Evolutionary conservation across 2,888 invertebrate species (phyloP).

Genomic region (Branchellion lobata): DNA sequence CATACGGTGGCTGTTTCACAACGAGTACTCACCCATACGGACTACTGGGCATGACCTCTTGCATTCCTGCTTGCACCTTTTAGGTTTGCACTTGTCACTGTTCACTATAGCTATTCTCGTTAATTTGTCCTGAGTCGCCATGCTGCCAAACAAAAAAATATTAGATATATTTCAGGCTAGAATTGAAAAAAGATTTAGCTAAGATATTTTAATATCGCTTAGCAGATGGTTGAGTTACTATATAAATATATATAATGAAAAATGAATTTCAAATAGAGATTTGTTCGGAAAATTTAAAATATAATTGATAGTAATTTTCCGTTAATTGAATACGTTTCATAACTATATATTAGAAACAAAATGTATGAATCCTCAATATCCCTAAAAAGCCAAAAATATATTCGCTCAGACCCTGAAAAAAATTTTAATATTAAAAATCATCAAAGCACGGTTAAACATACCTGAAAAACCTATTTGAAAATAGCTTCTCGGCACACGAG

Average conservation of each 20-base stretch:
- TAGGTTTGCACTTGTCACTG: slow-evolving; percentile 92
- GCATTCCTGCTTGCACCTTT: slow-evolving; percentile 96
- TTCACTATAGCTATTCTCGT: slow-evolving; percentile 97
- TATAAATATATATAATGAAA: neutral
- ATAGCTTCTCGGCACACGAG: neutral
- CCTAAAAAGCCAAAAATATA: neutral
- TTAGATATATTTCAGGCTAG: neutral
- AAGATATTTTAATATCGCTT: neutral
- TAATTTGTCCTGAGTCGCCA: slow-evolving; percentile 71
- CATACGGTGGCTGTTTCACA: no score
- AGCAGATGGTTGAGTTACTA: neutral
- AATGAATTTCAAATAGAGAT: no score
- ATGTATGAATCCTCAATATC: no score
- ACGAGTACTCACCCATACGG: slow-evolving; percentile 84
- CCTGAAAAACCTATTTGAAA: neutral
- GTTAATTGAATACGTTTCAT: no score
- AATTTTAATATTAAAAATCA: neutral
- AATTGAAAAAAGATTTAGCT: neutral
- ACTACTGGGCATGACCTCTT: slow-evolving; percentile 98
- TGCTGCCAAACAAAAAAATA: no score
- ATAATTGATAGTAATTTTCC: no score
- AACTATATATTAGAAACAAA: no score
- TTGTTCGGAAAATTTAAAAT: no score
- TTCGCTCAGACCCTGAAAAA: neutral
- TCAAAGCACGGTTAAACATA: neutral